Evolutionary conservation across 2,797 vertebrate species (phyloP), one percentile per base, ranked within the genome.

Genomic region (Cuculus canorus): DNA sequence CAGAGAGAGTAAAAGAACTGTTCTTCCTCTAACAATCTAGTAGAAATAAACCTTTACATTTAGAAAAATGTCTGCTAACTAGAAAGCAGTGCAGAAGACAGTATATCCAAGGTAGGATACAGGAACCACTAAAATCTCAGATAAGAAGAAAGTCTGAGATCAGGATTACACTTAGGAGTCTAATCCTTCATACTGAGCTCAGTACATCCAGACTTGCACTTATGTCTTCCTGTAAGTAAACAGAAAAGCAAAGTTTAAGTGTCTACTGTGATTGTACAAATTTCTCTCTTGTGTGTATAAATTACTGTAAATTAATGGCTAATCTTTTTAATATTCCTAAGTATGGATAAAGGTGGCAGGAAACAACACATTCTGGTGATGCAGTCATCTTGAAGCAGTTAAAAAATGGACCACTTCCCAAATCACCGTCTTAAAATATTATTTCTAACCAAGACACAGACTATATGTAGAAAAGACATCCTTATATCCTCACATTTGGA

Each of bases 161-260:
- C 4, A 39, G 22, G 9, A 60, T 32, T 53, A 64, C 7, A n/a
- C 4, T 56, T 32, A 66, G 2, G 7, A 32, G 24, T 18, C 25
- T 84, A 60, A 73, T 27, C 25, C 57, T 91, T 54, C 33, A 17
- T 32, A 75, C 25, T 50, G 64, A 54, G 14, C 17, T 70, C 25
- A 71, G 27, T 64, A 19, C 22, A 48, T 52, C 39, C 39, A 56
- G n/a, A 69, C 24, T 39, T 56, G 7, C 5, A 65, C 7, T 28
- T 1, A 71, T 0, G 0, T 1, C 5, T 21, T 68, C 21, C 43
- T 35, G 11, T 43, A 65, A 68, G 18, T 43, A 68, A 85, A 73
- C 6, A 52, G 11, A 7, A 27, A 71, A 61, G 5, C 33, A 43
- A 88, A 48, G 37, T 53, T 57, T 68, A 66, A 85, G 86, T 54